Conservation (phyloP, 2,797 vertebrate species). For the Gephyroberyx darwinii region DNA sequence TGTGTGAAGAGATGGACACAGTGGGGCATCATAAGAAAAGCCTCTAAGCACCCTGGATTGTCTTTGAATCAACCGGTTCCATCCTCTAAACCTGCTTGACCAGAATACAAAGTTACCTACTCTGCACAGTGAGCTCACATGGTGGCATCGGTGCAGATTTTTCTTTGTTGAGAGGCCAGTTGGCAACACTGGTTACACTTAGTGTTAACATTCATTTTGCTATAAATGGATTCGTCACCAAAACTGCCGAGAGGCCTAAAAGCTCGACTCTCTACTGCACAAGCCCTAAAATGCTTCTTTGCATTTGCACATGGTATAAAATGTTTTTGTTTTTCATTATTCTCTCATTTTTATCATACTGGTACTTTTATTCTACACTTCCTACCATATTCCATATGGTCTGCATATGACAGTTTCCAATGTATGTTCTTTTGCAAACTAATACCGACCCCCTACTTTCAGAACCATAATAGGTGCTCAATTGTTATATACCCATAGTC, state of each 20-base stretch:
- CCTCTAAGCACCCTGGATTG: conserved; percentile 12
- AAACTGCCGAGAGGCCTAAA: background rate
- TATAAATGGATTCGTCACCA: conserved; percentile 1
- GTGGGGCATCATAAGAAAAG: conserved; percentile 20
- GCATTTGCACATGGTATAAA: background rate
- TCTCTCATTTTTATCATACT: background rate
- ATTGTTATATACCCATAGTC: too few relatives aligned
- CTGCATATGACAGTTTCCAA: too few relatives aligned
- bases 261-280: background rate
- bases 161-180: background rate
- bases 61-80: conserved; percentile 29
- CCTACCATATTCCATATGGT: too few relatives aligned
- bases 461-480: too few relatives aligned
- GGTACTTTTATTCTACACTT: too few relatives aligned
- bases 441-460: too few relatives aligned
- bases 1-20: conserved; percentile 18
- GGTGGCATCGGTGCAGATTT: background rate
- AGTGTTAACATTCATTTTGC: background rate
- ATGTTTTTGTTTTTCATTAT: background rate
- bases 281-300: background rate
- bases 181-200: background rate
- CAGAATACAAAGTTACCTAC: background rate
- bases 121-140: background rate
- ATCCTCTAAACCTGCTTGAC: background rate
- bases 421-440: too few relatives aligned